Evolutionary conservation across 2,888 invertebrate genomes (phyloP), one percentile per base, ranked within the genome.

Genomic region (Chloroclystis v-ata): DNA sequence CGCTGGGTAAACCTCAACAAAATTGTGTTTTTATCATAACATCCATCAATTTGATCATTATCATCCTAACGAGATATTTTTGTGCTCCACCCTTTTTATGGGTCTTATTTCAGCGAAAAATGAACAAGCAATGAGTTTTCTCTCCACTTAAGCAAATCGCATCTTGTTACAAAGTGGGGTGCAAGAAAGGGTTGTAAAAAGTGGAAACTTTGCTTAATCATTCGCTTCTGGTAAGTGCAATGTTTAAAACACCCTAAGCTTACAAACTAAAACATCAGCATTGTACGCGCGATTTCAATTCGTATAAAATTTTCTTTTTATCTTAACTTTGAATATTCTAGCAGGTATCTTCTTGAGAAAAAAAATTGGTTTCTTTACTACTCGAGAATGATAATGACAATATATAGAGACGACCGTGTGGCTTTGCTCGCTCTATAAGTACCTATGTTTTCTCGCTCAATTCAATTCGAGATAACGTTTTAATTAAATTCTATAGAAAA

Each of bases 91-190:
- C 77, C 72, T 69, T 73, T 50, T 54, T 44, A 14, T 37, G 45
- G 33, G 54, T 64, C 59, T 69, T 69, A 64, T 69, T 64, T 62
- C 60, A 49, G 13, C 60, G 63, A 67, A 70, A 68, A 74, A 71
- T 69, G 68, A 78, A 72, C 72, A 70, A 69, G 73, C 73, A 70
- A 70, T 71, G 69, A 71, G 70, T 74, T 43, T 46, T 47, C 56
- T 58, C 57, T 37, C 57, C 64, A 67, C 72, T 78, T 72, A 74
- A 68, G 78, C 76, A 81, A 82, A 84, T 85, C 75, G 77, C 64
- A 66, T 70, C 73, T 77, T 75, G 72, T 78, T 77, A 72, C 67
- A 65, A 66, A 75, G 79, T 62, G 52, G 61, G 66, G 72, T 49
- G 48, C 55, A 58, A 65, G 68, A 71, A 72, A 66, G 76, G 76